A percentile compares a stretch with the other conserved stretches of the same genome.
phyloP scores from a whole-genome alignment of 2,113 vertebrate species.

The Cranoglanis bouderius region DNA sequence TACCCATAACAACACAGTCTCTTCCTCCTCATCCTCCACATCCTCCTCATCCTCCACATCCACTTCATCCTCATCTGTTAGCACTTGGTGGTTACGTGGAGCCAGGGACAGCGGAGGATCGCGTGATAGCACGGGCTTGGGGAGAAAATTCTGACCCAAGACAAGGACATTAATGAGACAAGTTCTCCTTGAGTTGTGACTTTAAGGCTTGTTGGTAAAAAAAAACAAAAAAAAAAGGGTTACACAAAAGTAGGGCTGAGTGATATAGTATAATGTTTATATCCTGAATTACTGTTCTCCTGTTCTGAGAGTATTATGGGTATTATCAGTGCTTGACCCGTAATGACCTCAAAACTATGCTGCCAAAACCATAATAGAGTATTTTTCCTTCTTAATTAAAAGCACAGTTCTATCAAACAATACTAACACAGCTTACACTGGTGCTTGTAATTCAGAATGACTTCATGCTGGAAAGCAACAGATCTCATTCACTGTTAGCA shows the following conservation, averaged over 20 bases:
- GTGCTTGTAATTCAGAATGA: neutral
- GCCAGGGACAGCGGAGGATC: neutral
- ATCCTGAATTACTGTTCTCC: neutral
- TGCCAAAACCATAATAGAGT: neutral
- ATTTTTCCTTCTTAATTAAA: neutral
- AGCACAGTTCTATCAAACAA: neutral
- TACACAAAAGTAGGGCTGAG: neutral
- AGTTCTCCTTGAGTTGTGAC: neutral
- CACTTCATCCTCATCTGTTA: conserved; percentile 46
- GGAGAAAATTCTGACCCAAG: conserved; percentile 50
- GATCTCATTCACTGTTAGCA: conserved; percentile 21
- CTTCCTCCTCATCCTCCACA: conserved; percentile 59
- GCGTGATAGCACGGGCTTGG: conserved; percentile 39
- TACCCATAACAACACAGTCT: conserved; percentile 75
- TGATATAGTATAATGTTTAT: neutral
- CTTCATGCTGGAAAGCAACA: neutral
- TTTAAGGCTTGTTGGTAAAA: neutral
- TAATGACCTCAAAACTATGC: neutral
- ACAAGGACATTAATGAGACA: conserved; percentile 25
- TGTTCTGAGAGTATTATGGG: neutral
- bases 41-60: conserved; percentile 48
- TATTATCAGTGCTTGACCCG: neutral
- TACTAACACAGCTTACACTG: neutral
- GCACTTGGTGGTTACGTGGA: neutral
- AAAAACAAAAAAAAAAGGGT: neutral